phyloP scores from a whole-genome alignment of 2,888 invertebrate species.

The Biston stratarius region DNA sequence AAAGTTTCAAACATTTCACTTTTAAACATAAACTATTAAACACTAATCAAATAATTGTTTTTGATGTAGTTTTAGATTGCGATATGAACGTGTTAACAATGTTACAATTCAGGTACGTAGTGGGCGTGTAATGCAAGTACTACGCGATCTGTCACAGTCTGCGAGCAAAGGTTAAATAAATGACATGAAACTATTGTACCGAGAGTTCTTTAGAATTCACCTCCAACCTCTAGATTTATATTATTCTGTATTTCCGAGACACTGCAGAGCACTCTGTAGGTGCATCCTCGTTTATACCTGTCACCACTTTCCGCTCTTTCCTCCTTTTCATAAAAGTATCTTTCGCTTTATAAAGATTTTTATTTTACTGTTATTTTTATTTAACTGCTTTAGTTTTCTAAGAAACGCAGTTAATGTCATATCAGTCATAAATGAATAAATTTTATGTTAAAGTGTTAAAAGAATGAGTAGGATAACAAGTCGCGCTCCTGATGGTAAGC shows the following conservation, averaged over 20 bases:
- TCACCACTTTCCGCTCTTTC: conserved; percentile 14
- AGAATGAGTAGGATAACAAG: no score
- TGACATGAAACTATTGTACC: conserved; percentile 14
- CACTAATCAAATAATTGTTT: no score
- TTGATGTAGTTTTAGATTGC: no score
- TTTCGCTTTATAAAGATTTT: conserved; percentile 11
- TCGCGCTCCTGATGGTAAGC: no score
- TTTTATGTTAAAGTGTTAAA: not conserved
- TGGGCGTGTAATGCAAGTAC: no score
- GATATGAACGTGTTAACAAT: no score
- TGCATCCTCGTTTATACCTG: conserved; percentile 21
- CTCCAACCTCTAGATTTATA: conserved; percentile 12
- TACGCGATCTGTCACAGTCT: no score
- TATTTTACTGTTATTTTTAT: conserved; percentile 13
- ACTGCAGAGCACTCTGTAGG: conserved; percentile 14
- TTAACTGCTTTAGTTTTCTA: conserved; percentile 5
- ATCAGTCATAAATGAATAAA: not conserved
- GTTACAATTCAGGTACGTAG: no score
- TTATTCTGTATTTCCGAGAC: conserved; percentile 15
- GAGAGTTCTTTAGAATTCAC: conserved; percentile 14
- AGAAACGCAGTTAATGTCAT: not conserved
- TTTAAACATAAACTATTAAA: no score
- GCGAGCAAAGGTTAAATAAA: conserved; percentile 18
- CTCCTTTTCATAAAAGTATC: conserved; percentile 18
- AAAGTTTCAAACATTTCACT: no score